These are phyloP conservation scores for Oscheius sp. DNA, from an alignment of 2,888 invertebrate genomes.

Conservation along the genomic window DNA sequence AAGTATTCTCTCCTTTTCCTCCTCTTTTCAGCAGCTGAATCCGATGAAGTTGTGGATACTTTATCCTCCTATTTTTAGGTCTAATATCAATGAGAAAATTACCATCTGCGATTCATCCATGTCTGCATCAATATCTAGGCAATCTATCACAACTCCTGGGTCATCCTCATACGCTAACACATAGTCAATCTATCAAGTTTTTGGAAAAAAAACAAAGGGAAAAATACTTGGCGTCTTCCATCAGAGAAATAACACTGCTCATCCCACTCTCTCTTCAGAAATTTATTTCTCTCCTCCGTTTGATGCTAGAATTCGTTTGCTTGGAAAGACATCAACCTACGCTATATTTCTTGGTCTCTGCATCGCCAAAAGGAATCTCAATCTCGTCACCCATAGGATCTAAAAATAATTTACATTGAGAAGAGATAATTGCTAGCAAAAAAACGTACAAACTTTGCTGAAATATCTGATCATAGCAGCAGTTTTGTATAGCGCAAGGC, in stretches of 20 bases:
- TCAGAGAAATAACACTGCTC: conserved; percentile 35
- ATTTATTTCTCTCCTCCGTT: conserved; percentile 12
- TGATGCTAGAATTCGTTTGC: conserved; percentile 21
- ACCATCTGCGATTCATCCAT: background rate
- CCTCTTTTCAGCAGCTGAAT: conserved; percentile 23
- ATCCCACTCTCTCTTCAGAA: conserved; percentile 37
- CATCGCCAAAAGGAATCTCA: conserved; percentile 16
- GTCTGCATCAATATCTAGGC: conserved; percentile 16
- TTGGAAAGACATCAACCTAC: background rate
- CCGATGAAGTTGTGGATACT: background rate
- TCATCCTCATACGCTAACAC: conserved; percentile 45
- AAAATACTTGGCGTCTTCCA: conserved; percentile 33
- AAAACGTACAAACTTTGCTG: no score
- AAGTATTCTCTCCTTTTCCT: conserved; percentile 50
- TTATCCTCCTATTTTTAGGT: background rate
- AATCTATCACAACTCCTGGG: conserved; percentile 4
- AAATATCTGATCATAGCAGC: no score
- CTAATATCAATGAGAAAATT: background rate
- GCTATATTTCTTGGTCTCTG: conserved; percentile 20
- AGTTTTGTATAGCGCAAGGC: no score
- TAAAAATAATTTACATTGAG: no score
- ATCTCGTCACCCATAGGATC: conserved; percentile 17
- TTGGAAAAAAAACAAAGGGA: background rate
- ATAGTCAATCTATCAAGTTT: conserved; percentile 37
- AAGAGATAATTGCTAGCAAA: no score